Base-by-base conservation (phyloP, 2,113 vertebrate genomes). In the Xiphias gladius region DNA sequence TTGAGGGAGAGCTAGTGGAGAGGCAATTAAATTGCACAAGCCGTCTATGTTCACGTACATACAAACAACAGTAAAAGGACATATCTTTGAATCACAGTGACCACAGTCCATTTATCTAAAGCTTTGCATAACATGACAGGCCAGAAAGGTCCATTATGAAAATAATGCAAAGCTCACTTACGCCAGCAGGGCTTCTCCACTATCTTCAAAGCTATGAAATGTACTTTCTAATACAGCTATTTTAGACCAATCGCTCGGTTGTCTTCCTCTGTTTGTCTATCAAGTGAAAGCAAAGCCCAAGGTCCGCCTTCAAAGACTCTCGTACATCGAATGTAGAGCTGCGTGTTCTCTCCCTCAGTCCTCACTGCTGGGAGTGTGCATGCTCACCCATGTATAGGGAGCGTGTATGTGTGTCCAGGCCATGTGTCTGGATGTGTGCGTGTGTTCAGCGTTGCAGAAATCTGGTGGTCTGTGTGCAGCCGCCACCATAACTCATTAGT, bases 371-470 rank as follows among this genome's bases (percentile, higher is more conserved):
- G 32, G 32, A 58, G 30, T 32, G 39, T 86, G 50, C 19, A 46
- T 64, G 64, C 55, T 48, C 78, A 35, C 19, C 79, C 77, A 73
- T 64, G 55, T 75, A 77, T 48, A 54, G 35, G 52, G 16, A 64
- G 68, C 7, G 11, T 81, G 61, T 50, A 17, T 68, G 64, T 77
- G 77, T 67, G 76, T 74, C 62, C 62, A 26, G 68, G 28, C 76
- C 54, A 59, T 85, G 73, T 67, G 46, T 72, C 59, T 70, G 62
- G 68, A 57, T 20, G 19, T 65, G 59, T 63, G 68, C 59, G 26
- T 81, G 70, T 82, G 89, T 83, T 90, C 87, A 75, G 68, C 64
- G 83, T 85, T 89, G 87, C 83, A 90, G 87, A 90, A 88, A 91
- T 90, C 35, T 63, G 80, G 80, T 84, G 81, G 86, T 89, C 79